Base-by-base conservation (phyloP, 2,797 vertebrate genomes). In the Poecilia wingei region DNA sequence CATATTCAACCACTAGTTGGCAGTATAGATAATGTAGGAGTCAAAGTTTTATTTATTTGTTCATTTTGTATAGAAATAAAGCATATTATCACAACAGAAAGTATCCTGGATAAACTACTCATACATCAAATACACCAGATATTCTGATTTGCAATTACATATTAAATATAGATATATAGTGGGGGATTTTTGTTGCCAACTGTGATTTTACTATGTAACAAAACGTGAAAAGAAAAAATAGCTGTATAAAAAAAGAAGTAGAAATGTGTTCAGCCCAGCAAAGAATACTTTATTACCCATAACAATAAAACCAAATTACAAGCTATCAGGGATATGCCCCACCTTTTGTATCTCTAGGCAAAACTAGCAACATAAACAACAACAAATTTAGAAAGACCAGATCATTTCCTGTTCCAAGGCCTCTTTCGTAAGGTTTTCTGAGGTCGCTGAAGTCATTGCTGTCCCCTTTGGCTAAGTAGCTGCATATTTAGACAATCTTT, bases 381-480 rank as follows among this genome's bases (percentile, higher is more conserved):
- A 57, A 57, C 25, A 31, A 33, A 7, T 18, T 46, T 10, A 59
- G 41, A 46, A 16, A 46, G 25, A 14, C 9, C 41, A 55, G 36
- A 68, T 75, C 71, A 75, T 79, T 75, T 76, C 51, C 74, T 74
- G 64, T 55, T 81, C 68, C 73, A 64, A 79, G 53, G 72, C 79
- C 77, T 80, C 59, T 69, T 79, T 41, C 75, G 57, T 61, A 57
- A 74, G 22, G 51, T 70, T 25, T 10, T 39, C 45, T 78, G 74
- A 6, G 33, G 45, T 70, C 39, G 79, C 47, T 36, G 72, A 76
- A 68, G 78, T 82, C 81, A 83, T 49, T 43, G 4, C 51, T 77
- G 74, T 41, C 68, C 76, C 68, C 33, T 72, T 74, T 68, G 66
- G 78, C 82, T 79, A 80, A 76, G 18, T 1, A 78, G 71, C 75